A percentile compares a stretch with the other conserved stretches of the same genome.
Conservation (phyloP, 2,797 vertebrate species). For the Leuciscus waleckii region DNA sequence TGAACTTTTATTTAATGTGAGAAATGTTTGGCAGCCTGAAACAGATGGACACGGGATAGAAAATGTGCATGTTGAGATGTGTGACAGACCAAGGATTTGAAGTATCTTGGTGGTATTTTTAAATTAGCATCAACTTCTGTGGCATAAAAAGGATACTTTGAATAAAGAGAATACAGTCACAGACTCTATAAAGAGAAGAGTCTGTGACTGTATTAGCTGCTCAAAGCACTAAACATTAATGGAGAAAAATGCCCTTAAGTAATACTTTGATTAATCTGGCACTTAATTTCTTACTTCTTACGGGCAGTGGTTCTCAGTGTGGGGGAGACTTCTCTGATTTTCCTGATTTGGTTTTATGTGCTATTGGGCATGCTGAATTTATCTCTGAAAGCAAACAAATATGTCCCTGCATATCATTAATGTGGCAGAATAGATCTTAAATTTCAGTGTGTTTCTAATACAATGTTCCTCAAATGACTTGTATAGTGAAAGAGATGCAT, state of each 20-base stretch:
- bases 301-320: neutral
- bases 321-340: neutral
- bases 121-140: neutral
- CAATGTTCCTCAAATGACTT: neutral
- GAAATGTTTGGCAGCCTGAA: neutral
- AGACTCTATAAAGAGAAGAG: neutral
- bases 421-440: neutral
- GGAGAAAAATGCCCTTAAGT: neutral
- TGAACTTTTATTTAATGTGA: neutral
- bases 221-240: neutral
- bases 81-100: neutral
- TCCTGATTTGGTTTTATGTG: neutral
- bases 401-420: neutral
- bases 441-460: neutral
- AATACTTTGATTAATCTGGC: neutral
- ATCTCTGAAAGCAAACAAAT: neutral
- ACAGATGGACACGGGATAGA: neutral
- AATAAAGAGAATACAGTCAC: too few relatives aligned
- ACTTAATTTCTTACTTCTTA: neutral
- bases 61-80: neutral
- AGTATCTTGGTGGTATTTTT: neutral
- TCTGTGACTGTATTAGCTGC: neutral
- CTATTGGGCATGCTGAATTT: neutral
- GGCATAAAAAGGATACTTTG: neutral
- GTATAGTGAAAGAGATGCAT: neutral